Evolutionary conservation across 2,797 vertebrate genomes (phyloP).

Genomic region (Onychomys torridus): DNA sequence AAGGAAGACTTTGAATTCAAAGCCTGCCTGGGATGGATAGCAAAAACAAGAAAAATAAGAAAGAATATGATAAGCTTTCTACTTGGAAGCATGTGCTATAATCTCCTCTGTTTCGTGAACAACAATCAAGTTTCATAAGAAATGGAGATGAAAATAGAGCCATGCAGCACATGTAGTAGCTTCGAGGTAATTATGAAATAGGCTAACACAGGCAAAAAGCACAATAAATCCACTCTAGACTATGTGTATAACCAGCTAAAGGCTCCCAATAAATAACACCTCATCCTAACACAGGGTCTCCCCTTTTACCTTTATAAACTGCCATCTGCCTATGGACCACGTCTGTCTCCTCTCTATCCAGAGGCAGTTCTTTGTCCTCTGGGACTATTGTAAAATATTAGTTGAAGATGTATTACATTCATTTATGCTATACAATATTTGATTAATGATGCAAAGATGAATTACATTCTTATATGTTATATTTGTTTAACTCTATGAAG

Average conservation of each 20-base stretch:
- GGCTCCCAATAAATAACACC: too few species aligned
- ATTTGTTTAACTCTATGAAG: too few species aligned
- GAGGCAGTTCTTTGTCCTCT: too few species aligned
- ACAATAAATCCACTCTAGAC: neutral
- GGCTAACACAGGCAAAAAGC: neutral
- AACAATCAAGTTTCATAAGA: neutral
- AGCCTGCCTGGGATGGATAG: neutral
- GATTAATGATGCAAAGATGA: too few species aligned
- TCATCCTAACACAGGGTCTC: too few species aligned
- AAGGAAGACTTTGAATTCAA: neutral
- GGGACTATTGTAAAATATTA: too few species aligned
- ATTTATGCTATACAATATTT: too few species aligned
- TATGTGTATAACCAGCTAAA: neutral
- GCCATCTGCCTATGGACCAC: too few species aligned
- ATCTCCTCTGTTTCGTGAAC: neutral
- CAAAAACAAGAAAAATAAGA: neutral
- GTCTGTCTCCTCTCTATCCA: too few species aligned
- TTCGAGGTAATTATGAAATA: neutral
- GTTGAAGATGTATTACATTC: too few species aligned
- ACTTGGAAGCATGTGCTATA: neutral
- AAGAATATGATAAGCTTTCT: neutral
- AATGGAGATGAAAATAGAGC: neutral
- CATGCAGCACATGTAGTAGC: neutral
- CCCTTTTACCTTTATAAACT: too few species aligned
- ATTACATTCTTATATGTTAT: too few species aligned